Base-by-base conservation (phyloP, 2,888 invertebrate genomes). In the Melolontha melolontha region DNA sequence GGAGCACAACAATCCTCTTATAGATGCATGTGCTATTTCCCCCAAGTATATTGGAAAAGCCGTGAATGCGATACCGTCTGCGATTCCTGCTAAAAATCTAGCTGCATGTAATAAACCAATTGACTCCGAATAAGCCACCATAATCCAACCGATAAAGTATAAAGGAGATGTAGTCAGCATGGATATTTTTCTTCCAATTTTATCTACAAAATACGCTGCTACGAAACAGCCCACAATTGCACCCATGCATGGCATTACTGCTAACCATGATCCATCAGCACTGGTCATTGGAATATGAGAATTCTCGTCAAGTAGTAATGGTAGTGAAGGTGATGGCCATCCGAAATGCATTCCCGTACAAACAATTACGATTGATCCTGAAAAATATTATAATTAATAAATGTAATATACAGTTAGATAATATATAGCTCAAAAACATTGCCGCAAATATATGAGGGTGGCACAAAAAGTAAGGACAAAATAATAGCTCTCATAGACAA, bases 161-260 rank as follows among this genome's bases (percentile, higher is more conserved):
- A 90, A 89, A 4, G 90, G 75, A 0, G 89, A 88, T 11, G 89
- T 86, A 34, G 88, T 77, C n/a, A 90, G 83, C 11, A 91, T 84
- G 29, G 89, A 87, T 7, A 84, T 86, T 77, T 90, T 91, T 10
- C 91, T 85, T 14, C 91, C 91, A 69, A 89, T 85, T 71, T 84
- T 84, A 78, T 91, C 89, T 52, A 90, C 89, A 64, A 88, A 82
- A 76, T 88, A 85, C 11, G 89, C 90, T n/a, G 90, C 86, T 16
- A 89, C 82, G 11, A 89, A 79, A 14, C 89, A 89, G 42, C 90
- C 90, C 41, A 89, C 79, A 8, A 89, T 86, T 1, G 88, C 89
- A 72, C 90, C 90, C 55, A 90, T 84, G 72, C 90, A 87, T 81
- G 89, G 88, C 77, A 90, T 86, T 44, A 90, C 89, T 0, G 88